A percentile compares a stretch with the other conserved stretches of the same genome.
phyloP scores from a whole-genome alignment of 2,113 vertebrate genomes.

The Erpornis zantholeuca region DNA sequence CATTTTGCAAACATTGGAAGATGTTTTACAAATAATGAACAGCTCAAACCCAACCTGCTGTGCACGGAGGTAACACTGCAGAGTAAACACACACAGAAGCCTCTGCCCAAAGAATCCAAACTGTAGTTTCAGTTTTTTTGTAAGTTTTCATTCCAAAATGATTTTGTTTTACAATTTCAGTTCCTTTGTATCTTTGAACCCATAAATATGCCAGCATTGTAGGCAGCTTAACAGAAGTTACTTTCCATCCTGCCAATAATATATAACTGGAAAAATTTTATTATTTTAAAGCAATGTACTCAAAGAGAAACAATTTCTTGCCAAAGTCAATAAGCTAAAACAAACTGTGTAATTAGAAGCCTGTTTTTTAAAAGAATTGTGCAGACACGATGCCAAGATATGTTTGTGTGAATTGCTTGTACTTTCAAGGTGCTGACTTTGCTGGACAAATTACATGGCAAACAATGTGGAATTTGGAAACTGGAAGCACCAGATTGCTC shows the following conservation, averaged over 20 bases:
- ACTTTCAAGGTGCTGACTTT: not conserved
- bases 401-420: not conserved
- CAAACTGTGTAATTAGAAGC: not conserved
- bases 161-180: not conserved
- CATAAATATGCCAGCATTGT: not conserved
- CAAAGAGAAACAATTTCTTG: not conserved
- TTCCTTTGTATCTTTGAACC: not conserved
- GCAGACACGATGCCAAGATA: not conserved
- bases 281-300: not conserved
- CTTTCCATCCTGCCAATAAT: not conserved
- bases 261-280: not conserved
- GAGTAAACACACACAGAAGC: not conserved
- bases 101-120: not conserved
- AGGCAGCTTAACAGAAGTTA: not conserved
- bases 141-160: not conserved
- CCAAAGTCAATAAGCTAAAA: not conserved
- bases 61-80: rapidly evolving
- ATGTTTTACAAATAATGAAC: not conserved
- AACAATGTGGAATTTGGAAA: not conserved
- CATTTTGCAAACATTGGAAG: not conserved
- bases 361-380: not conserved
- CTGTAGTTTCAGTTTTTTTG: not conserved
- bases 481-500: not conserved
- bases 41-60: not conserved
- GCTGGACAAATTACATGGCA: not conserved